Evolutionary conservation across 2,888 invertebrate genomes (phyloP).

Genomic region (Ptilodon capucinus): DNA sequence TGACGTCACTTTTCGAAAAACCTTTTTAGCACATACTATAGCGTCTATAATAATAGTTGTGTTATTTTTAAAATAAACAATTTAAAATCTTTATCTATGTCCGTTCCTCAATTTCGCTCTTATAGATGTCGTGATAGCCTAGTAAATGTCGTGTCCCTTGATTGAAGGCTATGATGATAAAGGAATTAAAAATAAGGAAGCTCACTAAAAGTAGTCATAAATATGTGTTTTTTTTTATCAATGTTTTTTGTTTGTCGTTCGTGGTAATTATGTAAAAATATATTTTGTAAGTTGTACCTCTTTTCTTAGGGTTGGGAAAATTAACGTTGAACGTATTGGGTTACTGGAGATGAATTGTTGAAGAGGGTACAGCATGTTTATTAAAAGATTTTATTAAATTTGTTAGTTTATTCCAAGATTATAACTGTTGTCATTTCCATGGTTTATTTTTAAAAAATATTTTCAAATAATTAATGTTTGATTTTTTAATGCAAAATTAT

Average conservation of each 20-base stretch:
- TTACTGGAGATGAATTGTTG: constrained; percentile 8
- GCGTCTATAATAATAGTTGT: constrained; percentile 57
- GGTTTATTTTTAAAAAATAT: constrained; percentile 18
- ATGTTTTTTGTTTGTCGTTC: constrained; percentile 36
- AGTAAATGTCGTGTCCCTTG: constrained; percentile 77
- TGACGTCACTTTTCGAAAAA: constrained; percentile 37
- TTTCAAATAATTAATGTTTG: constrained; percentile 12
- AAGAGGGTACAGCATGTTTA: constrained; percentile 19
- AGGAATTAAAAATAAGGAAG: constrained; percentile 58
- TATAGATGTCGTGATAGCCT: constrained; percentile 80
- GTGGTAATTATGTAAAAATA: constrained; percentile 10
- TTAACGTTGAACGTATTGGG: constrained; percentile 5
- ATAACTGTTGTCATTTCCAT: constrained; percentile 24
- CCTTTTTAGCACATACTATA: constrained; percentile 56
- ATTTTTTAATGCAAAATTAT: constrained; percentile 8
- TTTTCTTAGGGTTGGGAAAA: constrained; percentile 8
- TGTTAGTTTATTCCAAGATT: constrained; percentile 28
- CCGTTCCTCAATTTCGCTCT: constrained; percentile 81
- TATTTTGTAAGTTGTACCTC: constrained; percentile 13
- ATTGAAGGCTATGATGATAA: constrained; percentile 47
- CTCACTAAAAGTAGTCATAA: constrained; percentile 64
- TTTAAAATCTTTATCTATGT: constrained; percentile 74
- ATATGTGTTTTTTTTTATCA: constrained; percentile 61
- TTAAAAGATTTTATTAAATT: constrained; percentile 19
- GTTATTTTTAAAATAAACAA: constrained; percentile 63